Evolutionary conservation across 2,113 vertebrate genomes (phyloP), one percentile per base, ranked within the genome.

Genomic region (Halichoerus grypus): DNA sequence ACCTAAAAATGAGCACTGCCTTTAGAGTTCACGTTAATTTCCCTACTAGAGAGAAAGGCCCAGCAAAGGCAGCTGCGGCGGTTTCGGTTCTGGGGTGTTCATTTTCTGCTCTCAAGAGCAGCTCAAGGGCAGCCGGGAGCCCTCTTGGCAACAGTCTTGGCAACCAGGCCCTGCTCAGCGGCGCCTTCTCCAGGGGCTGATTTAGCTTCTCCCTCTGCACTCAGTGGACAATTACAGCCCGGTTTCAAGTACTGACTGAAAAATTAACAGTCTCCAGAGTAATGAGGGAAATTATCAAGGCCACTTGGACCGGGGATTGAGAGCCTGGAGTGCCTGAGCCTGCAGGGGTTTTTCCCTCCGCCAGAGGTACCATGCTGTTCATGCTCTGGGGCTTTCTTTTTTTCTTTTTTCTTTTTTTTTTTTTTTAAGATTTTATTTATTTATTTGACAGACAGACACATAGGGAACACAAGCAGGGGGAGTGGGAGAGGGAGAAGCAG

Each of bases 261-360:
- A 81, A 87, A 77, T 90, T 74, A 93, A 76, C 28, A 80, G 85
- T 81, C 96, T 94, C 94, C 18, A 22, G 80, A 71, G 94, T 63
- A 69, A 91, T 76, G 61, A 80, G 69, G 85, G 69, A 80, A 96
- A 87, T 88, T 51, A 90, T 53, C 67, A n/a, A 84, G 81, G 63
- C 61, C 26, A 8, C 69, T 63, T 28, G 59, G 77, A 26, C 65
- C 0, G 0, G 39, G 53, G 1, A 55, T 74, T 22, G n/a, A 79
- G 76, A 85, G 79, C 51, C 87, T 76, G 53, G 42, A 96, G 93
- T 10, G 33, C 39, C 1, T 4, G 21, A 31, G 49, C 57, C 59
- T 2, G 16, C 2, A 10, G 67, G 42, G 26, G 1, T 4, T 31
- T 59, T 65, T 19, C 28, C 90, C 90, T 88, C 80, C 28, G 77